A percentile compares a stretch with the other conserved stretches of the same genome.
These are phyloP conservation scores for Hemiprocne comata DNA, from an alignment of 2,113 vertebrate species.

Conservation along the genomic window DNA sequence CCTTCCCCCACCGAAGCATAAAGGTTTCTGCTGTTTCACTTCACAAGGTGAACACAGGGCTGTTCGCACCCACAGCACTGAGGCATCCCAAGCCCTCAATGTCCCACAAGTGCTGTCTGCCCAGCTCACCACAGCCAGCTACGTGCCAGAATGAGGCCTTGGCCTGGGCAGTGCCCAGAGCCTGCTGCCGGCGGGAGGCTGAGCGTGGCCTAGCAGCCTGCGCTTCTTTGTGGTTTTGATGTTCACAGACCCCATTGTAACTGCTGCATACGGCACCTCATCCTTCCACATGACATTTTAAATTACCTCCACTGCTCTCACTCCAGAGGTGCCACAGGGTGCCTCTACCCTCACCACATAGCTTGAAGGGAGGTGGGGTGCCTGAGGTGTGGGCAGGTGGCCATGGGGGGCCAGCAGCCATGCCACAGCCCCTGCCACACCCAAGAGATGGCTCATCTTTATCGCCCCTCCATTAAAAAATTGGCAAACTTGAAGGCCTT, in stretches of 20 bases:
- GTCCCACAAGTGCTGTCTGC: rapidly evolving
- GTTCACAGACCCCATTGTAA: neutral
- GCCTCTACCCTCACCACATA: rapidly evolving
- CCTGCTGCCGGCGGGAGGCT: rapidly evolving
- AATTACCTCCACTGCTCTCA: neutral
- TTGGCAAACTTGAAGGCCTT: neutral
- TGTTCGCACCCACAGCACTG: rapidly evolving
- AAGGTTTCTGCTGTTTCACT: neutral
- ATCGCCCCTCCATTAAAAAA: neutral
- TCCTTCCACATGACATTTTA: rapidly evolving
- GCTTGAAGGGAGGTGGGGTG: rapidly evolving
- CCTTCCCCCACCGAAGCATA: neutral
- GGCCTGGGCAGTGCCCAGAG: rapidly evolving
- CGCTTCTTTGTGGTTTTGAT: too few relatives aligned
- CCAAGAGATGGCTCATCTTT: neutral
- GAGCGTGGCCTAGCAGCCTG: rapidly evolving
- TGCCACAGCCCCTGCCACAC: rapidly evolving
- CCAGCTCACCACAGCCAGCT: rapidly evolving
- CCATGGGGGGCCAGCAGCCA: neutral
- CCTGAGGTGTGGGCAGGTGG: neutral
- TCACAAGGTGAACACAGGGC: rapidly evolving
- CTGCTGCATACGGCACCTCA: rapidly evolving
- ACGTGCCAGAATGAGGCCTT: rapidly evolving
- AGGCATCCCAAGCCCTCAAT: rapidly evolving
- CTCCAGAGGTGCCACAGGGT: neutral